Evolutionary conservation across 30 jellyfish, hydroid and myxozoan species (phyloP).

Genomic region (Cassiopea andromeda): DNA sequence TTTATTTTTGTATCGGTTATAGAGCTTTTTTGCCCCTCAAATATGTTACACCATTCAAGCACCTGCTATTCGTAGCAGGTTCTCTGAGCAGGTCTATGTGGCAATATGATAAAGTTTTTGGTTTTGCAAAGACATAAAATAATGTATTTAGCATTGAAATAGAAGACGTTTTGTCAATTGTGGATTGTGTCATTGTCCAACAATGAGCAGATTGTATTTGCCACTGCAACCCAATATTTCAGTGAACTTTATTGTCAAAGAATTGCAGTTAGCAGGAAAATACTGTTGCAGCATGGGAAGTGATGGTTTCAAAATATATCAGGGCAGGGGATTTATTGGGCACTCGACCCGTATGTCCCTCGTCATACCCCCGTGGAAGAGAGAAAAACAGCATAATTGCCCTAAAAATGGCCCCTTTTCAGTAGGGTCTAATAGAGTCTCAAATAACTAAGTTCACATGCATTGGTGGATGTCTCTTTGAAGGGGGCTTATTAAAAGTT

Average conservation of each 20-base stretch:
- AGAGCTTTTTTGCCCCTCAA: neutral
- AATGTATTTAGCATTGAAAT: neutral
- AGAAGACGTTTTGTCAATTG: neutral
- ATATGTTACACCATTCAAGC: neutral
- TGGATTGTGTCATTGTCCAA: neutral
- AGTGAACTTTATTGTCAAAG: neutral
- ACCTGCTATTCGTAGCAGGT: constrained; percentile 36
- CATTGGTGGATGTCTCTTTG: too few species aligned
- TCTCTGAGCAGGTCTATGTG: neutral
- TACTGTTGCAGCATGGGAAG: neutral
- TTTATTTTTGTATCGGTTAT: neutral
- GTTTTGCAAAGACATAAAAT: neutral
- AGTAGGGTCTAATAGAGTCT: too few species aligned
- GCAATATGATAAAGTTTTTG: neutral
- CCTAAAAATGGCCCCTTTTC: too few species aligned
- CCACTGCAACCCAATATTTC: neutral
- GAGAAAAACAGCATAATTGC: too few species aligned
- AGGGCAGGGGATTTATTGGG: too few species aligned
- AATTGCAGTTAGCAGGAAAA: too few species aligned
- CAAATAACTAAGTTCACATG: too few species aligned
- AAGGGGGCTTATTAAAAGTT: too few species aligned
- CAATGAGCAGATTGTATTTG: neutral
- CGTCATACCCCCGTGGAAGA: too few species aligned
- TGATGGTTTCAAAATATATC: too few species aligned
- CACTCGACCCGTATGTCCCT: too few species aligned